Conservation (phyloP, 2,113 vertebrate species). For the Spermophilus dauricus region DNA sequence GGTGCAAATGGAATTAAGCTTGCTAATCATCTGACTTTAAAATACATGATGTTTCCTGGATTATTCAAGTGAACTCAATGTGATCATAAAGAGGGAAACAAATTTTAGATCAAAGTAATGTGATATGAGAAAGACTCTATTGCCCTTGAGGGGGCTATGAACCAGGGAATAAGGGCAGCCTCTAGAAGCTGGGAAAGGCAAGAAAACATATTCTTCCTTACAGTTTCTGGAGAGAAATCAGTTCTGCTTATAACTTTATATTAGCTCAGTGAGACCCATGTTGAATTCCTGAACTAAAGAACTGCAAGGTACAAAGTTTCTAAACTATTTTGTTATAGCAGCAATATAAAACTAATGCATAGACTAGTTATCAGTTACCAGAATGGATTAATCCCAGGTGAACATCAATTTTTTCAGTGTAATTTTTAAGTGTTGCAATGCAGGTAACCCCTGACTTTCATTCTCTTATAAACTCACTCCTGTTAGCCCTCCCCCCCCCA, state of each 20-base stretch:
- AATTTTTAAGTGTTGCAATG: not conserved
- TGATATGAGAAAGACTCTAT: not conserved
- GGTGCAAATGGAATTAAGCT: not conserved
- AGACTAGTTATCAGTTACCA: not conserved
- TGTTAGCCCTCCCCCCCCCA: not conserved
- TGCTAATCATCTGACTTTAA: not conserved
- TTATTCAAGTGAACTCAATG: not conserved
- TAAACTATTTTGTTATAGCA: not conserved
- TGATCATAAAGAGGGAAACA: not conserved
- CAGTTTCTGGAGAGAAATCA: not conserved
- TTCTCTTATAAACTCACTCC: not conserved
- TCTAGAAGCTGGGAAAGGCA: not conserved
- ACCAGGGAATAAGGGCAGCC: not conserved
- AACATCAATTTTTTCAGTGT: not conserved
- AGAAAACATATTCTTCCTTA: not conserved
- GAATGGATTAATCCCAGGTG: not conserved
- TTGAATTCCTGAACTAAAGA: not conserved
- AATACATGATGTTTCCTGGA: not conserved
- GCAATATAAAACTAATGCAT: not conserved
- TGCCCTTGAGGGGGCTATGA: not conserved
- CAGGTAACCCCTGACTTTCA: not conserved
- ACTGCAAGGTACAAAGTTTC: not conserved
- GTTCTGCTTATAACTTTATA: not conserved
- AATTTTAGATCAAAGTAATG: not conserved
- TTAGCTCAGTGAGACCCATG: not conserved